Evolutionary conservation across 2,113 vertebrate genomes (phyloP), one percentile per base, ranked within the genome.

Genomic region (Alligator sinensis): DNA sequence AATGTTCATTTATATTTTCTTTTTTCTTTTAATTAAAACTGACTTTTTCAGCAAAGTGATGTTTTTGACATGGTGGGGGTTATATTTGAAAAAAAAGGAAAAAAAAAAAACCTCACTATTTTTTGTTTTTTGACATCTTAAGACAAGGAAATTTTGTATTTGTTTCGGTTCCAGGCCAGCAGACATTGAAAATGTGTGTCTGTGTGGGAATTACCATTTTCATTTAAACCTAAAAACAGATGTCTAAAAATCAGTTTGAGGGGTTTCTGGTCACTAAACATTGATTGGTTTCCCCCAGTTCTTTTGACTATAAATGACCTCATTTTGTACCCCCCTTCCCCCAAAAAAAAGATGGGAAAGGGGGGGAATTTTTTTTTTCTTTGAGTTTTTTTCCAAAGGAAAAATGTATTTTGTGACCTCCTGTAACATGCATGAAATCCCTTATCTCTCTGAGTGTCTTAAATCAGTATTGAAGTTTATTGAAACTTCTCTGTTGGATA

Each of bases 61-160:
- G 5, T 28, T 28, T 12, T 64, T 3, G 0, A 18, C 62, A 22
- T 82, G 68, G 76, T 80, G 1, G 1, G 54, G 54, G 30, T n/a
- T 38, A 72, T 38, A 72, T 11, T 11, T 72, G 30, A 30, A 75
- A 77, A 1, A 22, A 38, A 28, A 10, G 3, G 3, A n/a, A 80
- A 68, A 68, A 58, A 28, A 47, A 9, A 62, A 62, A 22, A 18
- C 19, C 24, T 19, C 60, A 10, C 1, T 12, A 47, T 28, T 75
- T 1, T 8, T 59, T 5, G 16, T 4, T 3, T 54, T 68, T 82
- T 18, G 70, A 1, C 1, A 34, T 75, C 0, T 14, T 27, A 64
- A 64, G 25, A 64, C 7, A 11, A 64, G 28, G 25, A 25, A 64
- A 64, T 47, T 47, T 64, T 64, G 28, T 27, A 27, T 28, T 64